These are phyloP conservation scores for Drosophila quinaria DNA, from an alignment of 2,888 invertebrate genomes.

Conservation along the genomic window DNA sequence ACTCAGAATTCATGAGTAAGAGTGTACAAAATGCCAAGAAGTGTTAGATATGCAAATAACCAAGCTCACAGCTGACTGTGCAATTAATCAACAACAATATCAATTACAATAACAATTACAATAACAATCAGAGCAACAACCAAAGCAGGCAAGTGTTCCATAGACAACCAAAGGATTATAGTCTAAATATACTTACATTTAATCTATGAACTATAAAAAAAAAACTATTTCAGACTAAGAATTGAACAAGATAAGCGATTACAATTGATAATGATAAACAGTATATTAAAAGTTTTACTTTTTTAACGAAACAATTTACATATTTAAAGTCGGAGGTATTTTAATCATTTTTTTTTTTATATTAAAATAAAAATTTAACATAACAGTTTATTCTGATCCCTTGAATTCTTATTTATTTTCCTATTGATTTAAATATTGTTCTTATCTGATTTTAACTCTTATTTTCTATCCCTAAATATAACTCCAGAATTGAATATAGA, in stretches of 20 bases:
- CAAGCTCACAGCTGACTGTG: conserved; percentile 9
- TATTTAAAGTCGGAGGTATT: too few species aligned
- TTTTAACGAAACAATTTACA: too few species aligned
- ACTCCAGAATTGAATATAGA: not conserved
- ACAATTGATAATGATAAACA: too few species aligned
- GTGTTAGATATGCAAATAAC: conserved; percentile 8
- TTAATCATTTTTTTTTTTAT: too few species aligned
- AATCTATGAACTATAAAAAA: not conserved
- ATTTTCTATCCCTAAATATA: not conserved
- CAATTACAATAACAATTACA: not conserved
- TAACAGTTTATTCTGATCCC: too few species aligned
- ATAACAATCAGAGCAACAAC: conserved; percentile 3
- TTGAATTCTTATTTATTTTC: too few species aligned
- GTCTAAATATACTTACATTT: too few species aligned
- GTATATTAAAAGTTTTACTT: too few species aligned
- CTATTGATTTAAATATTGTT: too few species aligned
- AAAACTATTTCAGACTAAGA: not conserved
- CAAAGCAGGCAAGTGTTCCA: conserved; percentile 6
- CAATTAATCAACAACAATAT: not conserved
- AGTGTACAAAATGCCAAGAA: conserved; percentile 14
- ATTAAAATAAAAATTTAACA: too few species aligned
- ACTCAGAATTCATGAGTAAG: conserved; percentile 12
- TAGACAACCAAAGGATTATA: conserved; percentile 11
- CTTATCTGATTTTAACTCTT: too few species aligned
- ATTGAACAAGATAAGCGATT: not conserved